Evolutionary conservation across 2,113 vertebrate genomes (phyloP), one percentile per base, ranked within the genome.

Genomic region (mouse (Mus musculus)): DNA sequence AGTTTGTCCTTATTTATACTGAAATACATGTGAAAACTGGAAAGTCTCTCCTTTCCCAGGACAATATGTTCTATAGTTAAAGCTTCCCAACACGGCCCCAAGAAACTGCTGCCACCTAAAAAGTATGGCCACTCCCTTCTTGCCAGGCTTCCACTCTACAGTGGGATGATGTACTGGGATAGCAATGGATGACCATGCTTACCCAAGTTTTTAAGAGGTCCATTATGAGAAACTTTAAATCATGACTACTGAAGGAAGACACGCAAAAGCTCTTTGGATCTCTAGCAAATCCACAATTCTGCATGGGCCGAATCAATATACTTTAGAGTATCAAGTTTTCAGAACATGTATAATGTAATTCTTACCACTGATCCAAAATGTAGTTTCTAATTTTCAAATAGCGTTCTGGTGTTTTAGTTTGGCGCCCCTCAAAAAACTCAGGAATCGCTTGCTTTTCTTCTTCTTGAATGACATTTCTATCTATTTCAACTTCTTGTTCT

Each of bases 321-420:
- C 42, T 95, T 80, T 56, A 85, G 72, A 75, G 8, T 52, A 96
- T 36, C 26, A 86, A 24, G 54, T 42, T 95, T 88, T 96, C 84
- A 97, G 90, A 94, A 92, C 49, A 96, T 89, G 33, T 95, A 82
- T 87, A 94, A 93, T 87, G 28, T 36, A 93, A 80, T 90, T 88
- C 98, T 98, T 98, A 99, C 99, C 99, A 99, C 33, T 99, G 99
- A 97, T 99, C 99, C 98, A 99, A 98, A 98, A 99, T 99, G 56
- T 99, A 99, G 98, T 99, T 99, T 93, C 99, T 99, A 92, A 99
- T 99, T 98, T 99, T 99, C 92, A 99, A 98, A 96, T 99, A 99
- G 97, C 99, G 99, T 89, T 99, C 99, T 7, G 99, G 99, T 36
- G 99, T 99, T 98, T 99, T 99, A 75, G 99, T 99, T 71, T 99